Percentiles rank a stretch among this genome's conserved stretches.
phyloP scores from a whole-genome alignment of 2,113 vertebrate genomes.

The Grallaria varia region DNA sequence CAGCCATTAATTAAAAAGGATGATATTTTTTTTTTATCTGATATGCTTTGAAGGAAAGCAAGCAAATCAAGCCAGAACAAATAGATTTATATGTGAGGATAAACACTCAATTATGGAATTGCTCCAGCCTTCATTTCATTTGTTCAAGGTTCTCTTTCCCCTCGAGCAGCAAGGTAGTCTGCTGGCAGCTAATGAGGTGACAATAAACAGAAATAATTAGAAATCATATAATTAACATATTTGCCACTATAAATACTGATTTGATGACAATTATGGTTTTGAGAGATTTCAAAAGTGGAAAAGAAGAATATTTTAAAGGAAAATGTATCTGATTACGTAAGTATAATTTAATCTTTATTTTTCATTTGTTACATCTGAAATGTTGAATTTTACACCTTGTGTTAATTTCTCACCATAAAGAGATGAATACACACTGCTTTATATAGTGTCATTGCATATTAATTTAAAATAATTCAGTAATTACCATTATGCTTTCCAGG shows the following conservation, averaged over 20 bases:
- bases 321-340: background rate
- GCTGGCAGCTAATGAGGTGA: constrained; percentile 29
- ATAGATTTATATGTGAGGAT: background rate
- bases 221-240: background rate
- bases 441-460: background rate
- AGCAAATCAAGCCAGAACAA: constrained; percentile 22
- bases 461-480: background rate
- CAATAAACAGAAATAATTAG: constrained; percentile 33
- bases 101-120: constrained; percentile 8
- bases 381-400: background rate
- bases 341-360: background rate
- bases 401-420: background rate
- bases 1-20: background rate
- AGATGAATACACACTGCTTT: background rate
- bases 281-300: background rate
- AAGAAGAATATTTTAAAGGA: background rate
- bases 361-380: background rate
- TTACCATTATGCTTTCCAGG: background rate
- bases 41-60: background rate
- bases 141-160: constrained; percentile 31
- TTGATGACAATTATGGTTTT: background rate
- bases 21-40: background rate
- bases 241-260: constrained; percentile 22
- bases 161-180: background rate
- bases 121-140: background rate